phyloP scores from a whole-genome alignment of 2,888 invertebrate genomes.

The Biston stratarius region DNA sequence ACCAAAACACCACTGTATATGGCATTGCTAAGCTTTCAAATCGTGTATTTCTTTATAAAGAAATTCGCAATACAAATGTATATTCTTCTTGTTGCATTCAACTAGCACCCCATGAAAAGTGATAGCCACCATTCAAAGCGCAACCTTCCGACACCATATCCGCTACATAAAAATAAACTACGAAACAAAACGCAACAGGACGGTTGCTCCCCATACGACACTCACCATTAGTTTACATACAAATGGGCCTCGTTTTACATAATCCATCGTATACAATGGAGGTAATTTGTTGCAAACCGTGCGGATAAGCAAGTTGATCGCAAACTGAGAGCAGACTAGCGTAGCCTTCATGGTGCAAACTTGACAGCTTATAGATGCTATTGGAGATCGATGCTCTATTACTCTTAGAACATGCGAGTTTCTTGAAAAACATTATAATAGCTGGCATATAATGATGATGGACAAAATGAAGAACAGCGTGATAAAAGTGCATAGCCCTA shows the following conservation, averaged over 20 bases:
- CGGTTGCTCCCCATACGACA: slow-evolving; percentile 65
- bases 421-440: neutral
- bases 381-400: slow-evolving; percentile 35
- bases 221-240: slow-evolving; percentile 84
- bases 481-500: too few species aligned
- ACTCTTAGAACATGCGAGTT: slow-evolving; percentile 4
- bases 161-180: slow-evolving; percentile 38
- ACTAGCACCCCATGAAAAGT: slow-evolving; percentile 22
- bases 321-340: slow-evolving; percentile 45
- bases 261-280: slow-evolving; percentile 79
- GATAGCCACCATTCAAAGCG: slow-evolving; percentile 31
- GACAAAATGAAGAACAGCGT: too few species aligned
- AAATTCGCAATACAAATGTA: too few species aligned
- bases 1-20: too few species aligned
- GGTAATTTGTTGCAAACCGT: slow-evolving; percentile 83
- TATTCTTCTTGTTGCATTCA: slow-evolving; percentile 15
- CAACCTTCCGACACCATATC: slow-evolving; percentile 34
- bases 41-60: too few species aligned
- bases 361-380: slow-evolving; percentile 61
- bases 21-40: too few species aligned
- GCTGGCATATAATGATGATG: too few species aligned
- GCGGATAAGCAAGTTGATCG: slow-evolving; percentile 82
- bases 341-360: slow-evolving; percentile 71
- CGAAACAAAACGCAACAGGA: slow-evolving; percentile 47
- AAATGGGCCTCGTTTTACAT: slow-evolving; percentile 85